Conservation (phyloP, 2,113 vertebrate genomes). For the Nothocercus nigrocapillus region DNA sequence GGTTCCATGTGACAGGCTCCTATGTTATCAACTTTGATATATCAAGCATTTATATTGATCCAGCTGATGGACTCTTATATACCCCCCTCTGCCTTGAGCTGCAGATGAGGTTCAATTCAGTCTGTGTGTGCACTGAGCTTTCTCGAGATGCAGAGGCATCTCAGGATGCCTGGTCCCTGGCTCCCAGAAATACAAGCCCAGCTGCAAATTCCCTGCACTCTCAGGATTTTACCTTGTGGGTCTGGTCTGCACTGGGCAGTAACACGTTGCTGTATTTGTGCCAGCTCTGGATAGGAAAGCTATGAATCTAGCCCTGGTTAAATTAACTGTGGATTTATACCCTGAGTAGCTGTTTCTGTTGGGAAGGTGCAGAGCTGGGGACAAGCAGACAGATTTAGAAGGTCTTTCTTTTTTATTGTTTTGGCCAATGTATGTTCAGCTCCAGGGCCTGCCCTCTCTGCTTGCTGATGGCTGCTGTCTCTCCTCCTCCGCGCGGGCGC, state of each 20-base stretch:
- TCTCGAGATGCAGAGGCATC: background rate
- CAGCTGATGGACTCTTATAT: background rate
- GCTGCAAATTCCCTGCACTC: background rate
- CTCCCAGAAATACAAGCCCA: background rate
- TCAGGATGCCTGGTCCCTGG: background rate
- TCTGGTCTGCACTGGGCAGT: background rate
- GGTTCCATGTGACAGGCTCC: background rate
- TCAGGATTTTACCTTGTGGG: background rate
- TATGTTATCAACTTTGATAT: background rate
- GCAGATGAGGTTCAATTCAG: background rate
- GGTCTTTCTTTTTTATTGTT: rapidly evolving
- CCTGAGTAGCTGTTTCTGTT: background rate
- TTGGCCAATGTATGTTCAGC: background rate
- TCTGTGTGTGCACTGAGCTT: background rate
- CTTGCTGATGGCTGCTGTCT: background rate
- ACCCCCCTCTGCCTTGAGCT: background rate
- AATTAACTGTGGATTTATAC: background rate
- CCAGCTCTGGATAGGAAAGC: background rate
- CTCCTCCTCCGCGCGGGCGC: background rate
- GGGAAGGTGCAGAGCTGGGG: background rate
- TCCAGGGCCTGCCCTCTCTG: background rate
- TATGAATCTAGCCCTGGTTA: background rate
- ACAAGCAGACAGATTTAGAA: background rate
- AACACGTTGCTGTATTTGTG: background rate
- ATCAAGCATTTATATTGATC: background rate